A percentile compares a stretch with the other conserved stretches of the same genome.
Conservation (phyloP, 2,888 invertebrate genomes). For the Coenonympha arcania region DNA sequence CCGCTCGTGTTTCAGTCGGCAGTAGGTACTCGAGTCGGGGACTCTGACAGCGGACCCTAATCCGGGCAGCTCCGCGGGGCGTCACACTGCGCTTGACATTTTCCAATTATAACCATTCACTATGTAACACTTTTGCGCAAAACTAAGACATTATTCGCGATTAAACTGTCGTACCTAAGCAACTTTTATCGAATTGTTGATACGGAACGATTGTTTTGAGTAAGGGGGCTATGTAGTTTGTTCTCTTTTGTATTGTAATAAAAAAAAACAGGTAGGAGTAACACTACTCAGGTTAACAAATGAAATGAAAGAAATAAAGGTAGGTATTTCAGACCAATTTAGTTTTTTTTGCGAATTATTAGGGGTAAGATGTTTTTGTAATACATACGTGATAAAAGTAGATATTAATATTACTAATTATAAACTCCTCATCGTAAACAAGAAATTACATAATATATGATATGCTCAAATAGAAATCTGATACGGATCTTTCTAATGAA, state of each 20-base stretch:
- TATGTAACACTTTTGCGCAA: slow-evolving; percentile 60
- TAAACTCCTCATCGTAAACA: too few relatives aligned
- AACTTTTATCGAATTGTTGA: slow-evolving; percentile 37
- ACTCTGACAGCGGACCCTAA: slow-evolving; percentile 64
- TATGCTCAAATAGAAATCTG: too few relatives aligned
- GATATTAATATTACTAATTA: too few relatives aligned
- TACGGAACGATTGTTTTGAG: slow-evolving; percentile 24
- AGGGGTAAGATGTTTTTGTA: too few relatives aligned
- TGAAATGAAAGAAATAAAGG: too few relatives aligned
- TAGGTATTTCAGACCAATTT: too few relatives aligned
- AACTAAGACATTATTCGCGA: slow-evolving; percentile 43
- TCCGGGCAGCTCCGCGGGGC: slow-evolving; percentile 58
- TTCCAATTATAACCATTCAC: slow-evolving; percentile 66
- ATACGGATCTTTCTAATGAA: too few relatives aligned
- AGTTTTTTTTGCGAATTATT: too few relatives aligned
- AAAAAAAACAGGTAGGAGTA: too few relatives aligned
- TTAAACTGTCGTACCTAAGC: slow-evolving; percentile 41
- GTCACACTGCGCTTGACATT: slow-evolving; percentile 60
- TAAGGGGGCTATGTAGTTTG: slow-evolving; percentile 4
- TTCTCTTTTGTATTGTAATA: slow-evolving; percentile 6
- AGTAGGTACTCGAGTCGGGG: slow-evolving; percentile 27
- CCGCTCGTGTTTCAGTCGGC: slow-evolving; percentile 25
- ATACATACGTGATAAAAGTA: too few relatives aligned
- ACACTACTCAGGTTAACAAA: too few relatives aligned
- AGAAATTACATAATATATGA: too few relatives aligned